These are phyloP conservation scores for Oreochromis tanganicae DNA, from an alignment of 2,113 vertebrate genomes.

Conservation along the genomic window DNA sequence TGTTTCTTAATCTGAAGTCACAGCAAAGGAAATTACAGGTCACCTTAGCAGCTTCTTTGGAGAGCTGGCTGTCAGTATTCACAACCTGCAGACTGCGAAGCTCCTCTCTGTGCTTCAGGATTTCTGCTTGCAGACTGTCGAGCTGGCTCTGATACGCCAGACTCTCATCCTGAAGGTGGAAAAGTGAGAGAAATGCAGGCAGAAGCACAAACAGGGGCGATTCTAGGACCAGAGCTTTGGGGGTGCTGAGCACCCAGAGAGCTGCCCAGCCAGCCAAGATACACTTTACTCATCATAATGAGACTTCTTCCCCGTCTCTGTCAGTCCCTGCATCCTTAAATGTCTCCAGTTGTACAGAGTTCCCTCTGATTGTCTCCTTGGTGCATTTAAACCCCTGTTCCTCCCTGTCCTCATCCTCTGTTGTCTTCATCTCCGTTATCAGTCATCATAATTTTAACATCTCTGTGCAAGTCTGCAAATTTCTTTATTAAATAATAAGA, in stretches of 20 bases:
- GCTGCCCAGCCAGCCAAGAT: too few relatives aligned
- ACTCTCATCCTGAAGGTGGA: neutral
- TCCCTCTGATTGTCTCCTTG: neutral
- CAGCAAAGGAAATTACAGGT: neutral
- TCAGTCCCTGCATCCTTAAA: too few relatives aligned
- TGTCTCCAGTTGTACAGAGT: too few relatives aligned
- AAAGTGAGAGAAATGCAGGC: neutral
- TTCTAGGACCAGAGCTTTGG: too few relatives aligned
- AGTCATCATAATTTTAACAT: rapidly evolving
- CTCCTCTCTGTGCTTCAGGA: neutral
- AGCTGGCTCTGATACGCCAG: neutral
- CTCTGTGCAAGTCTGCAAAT: rapidly evolving
- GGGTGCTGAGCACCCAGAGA: too few relatives aligned
- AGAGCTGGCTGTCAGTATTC: neutral
- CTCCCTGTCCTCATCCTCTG: neutral
- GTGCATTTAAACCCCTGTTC: neutral
- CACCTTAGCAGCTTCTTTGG: neutral
- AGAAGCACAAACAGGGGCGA: neutral
- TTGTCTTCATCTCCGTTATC: rapidly evolving
- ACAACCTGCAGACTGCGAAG: neutral
- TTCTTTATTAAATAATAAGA: neutral
- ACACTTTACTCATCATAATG: too few relatives aligned
- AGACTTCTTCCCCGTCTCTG: too few relatives aligned
- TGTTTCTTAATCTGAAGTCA: neutral
- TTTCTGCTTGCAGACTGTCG: neutral